A percentile compares a stretch with the other conserved stretches of the same genome.
Evolutionary conservation across 2,888 invertebrate genomes (phyloP).

Genomic region (Zygothrica quintamaculata): DNA sequence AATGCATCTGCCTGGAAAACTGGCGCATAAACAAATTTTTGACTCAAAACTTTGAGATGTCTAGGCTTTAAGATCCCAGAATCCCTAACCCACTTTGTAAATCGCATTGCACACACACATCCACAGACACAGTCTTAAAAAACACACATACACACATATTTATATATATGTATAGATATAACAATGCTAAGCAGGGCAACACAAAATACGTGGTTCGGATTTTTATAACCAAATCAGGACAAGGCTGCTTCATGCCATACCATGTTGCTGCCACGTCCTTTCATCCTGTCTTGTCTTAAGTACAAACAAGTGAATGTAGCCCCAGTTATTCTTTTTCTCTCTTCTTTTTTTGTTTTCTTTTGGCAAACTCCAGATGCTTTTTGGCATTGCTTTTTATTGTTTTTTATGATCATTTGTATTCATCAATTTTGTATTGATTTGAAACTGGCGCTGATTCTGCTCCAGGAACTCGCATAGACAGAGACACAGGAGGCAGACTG

Average conservation of each 20-base stretch:
- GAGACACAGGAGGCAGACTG: no score
- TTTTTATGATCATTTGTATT: constrained; percentile 81
- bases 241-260: not conserved
- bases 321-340: no score
- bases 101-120: constrained; percentile 14
- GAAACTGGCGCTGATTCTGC: constrained; percentile 22
- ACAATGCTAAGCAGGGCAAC: constrained; percentile 11
- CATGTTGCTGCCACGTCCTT: constrained; percentile 6
- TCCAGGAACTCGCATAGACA: not conserved
- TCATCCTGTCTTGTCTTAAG: not conserved
- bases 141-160: constrained; percentile 9
- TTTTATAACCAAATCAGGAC: constrained; percentile 80
- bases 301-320: no score
- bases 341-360: constrained; percentile 41
- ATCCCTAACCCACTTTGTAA: constrained; percentile 24
- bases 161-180: constrained; percentile 5
- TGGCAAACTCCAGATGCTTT: constrained; percentile 66
- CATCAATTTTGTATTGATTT: constrained; percentile 79
- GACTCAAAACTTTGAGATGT: constrained; percentile 13
- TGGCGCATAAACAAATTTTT: constrained; percentile 2
- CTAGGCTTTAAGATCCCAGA: constrained; percentile 29
- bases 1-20: constrained; percentile 60
- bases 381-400: constrained; percentile 77
- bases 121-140: not conserved
- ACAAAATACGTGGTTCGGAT: constrained; percentile 68